Conservation (phyloP, 2,113 vertebrate species). For the Cyprinus carpio region DNA sequence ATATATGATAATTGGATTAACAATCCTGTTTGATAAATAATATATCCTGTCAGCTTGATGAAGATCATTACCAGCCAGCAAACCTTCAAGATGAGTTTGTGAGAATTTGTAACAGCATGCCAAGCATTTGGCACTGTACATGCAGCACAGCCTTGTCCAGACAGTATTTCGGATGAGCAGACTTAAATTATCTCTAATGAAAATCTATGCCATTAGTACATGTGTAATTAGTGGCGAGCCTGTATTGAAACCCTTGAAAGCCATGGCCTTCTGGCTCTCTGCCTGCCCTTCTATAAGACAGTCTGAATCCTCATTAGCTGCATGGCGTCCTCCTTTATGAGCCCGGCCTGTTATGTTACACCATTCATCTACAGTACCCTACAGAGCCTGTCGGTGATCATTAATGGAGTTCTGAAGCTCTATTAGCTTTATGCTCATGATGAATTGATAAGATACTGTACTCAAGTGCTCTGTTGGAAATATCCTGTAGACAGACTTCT, state of each 20-base stretch:
- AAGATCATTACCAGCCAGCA: slow-evolving; percentile 29
- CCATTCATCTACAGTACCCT: slow-evolving; percentile 81
- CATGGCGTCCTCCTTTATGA: slow-evolving; percentile 75
- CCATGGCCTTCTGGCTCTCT: slow-evolving; percentile 79
- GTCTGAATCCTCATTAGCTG: slow-evolving; percentile 83
- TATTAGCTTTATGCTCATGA: slow-evolving; percentile 78
- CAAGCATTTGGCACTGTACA: slow-evolving; percentile 31
- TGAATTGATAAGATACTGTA: slow-evolving; percentile 76
- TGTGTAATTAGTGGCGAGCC: slow-evolving; percentile 80
- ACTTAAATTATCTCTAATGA: slow-evolving; percentile 80
- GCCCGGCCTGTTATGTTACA: slow-evolving; percentile 76
- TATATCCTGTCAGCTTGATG: slow-evolving; percentile 8
- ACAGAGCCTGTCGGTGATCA: slow-evolving; percentile 77
- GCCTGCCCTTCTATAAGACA: slow-evolving; percentile 76
- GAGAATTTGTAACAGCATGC: not conserved
- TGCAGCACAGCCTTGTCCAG: slow-evolving; percentile 55
- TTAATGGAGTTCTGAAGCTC: slow-evolving; percentile 77
- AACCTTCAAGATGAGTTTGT: not conserved
- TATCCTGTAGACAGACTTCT: slow-evolving; percentile 68
- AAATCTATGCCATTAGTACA: slow-evolving; percentile 78
- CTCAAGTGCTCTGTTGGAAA: slow-evolving; percentile 72
- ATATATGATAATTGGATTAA: slow-evolving; percentile 25
- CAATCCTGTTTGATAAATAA: slow-evolving; percentile 17
- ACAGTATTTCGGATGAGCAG: slow-evolving; percentile 68
- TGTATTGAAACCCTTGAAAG: slow-evolving; percentile 80